Evolutionary conservation across 2,113 vertebrate species (phyloP), one percentile per base, ranked within the genome.

Genomic region (Catagonus wagneri): DNA sequence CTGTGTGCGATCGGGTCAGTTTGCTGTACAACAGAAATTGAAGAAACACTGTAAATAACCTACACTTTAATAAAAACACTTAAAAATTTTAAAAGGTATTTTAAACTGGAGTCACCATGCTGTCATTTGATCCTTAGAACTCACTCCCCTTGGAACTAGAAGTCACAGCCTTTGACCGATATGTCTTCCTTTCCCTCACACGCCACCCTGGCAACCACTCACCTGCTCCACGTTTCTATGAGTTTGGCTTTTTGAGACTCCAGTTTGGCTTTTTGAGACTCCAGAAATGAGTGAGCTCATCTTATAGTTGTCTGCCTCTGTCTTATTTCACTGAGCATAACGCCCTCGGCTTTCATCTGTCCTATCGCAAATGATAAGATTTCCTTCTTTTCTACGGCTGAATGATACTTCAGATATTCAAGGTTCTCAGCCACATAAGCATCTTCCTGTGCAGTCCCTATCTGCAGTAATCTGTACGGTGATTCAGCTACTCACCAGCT

Each of bases 361-460:
- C 3, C 52, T 8, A 5, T 52, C 5, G 23, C 19, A 32, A 39
- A 72, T 72, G 6, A 11, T 19, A 72, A 52, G 54, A 32, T 22
- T 61, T 54, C 23, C 39, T 14, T 66, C 23, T 9, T 54, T 61
- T 54, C 6, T 34, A 36, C 14, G 32, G 9, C 39, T 36, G 32
- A 63, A 22, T 52, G 34, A 78, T 44, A 72, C 10, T 87, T 25
- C 32, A 85, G 84, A 66, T 63, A 50, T 36, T 54, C 19, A 27
- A 52, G 13, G 32, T 54, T 71, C 15, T 72, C 27, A 36, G 6
- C 2, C 78, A 66, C 3, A 1, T 2, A 14, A 36, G 14, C 9
- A 13, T 22, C 32, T 20, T 6, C 7, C 19, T 13, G 44, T 0
- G 7, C 10, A 20, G 15, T 20, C 16, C 6, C 25, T 2, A 61